Conservation (phyloP, 2,113 vertebrate species). For the Aphyosemion australe region DNA sequence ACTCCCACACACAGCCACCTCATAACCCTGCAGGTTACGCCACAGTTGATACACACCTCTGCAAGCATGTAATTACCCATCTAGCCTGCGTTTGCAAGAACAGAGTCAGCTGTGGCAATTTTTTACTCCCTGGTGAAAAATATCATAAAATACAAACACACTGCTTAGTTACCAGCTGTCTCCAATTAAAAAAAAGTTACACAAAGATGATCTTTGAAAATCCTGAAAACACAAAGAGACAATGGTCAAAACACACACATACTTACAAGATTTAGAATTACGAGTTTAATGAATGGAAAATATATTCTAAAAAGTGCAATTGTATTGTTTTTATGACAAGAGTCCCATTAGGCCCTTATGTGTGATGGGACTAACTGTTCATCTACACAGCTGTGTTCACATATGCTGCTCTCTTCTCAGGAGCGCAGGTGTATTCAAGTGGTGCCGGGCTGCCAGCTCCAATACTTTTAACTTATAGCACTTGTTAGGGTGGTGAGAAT, state of each 20-base stretch:
- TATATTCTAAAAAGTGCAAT: neutral
- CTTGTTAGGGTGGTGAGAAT: neutral
- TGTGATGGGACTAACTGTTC: neutral
- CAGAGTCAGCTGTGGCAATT: constrained; percentile 11
- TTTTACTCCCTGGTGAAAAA: neutral
- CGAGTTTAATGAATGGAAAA: neutral
- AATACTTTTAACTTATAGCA: neutral
- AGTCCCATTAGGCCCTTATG: neutral
- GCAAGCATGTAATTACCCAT: constrained; percentile 20
- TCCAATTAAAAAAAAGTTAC: neutral
- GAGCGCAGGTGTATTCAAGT: neutral
- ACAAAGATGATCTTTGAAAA: too few relatives aligned
- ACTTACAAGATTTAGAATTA: neutral
- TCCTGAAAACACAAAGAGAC: too few relatives aligned
- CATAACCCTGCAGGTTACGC: neutral
- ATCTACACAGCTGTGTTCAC: constrained; percentile 24
- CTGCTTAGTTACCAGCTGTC: neutral
- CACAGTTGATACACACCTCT: constrained; percentile 3
- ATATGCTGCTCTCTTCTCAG: neutral
- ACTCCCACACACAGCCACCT: constrained; percentile 6
- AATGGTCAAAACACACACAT: too few relatives aligned
- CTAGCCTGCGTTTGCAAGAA: neutral
- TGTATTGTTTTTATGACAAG: neutral
- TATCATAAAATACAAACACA: constrained; percentile 12
- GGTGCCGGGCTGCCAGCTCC: neutral